Conservation (phyloP, 2,888 invertebrate genomes). For the Himalopsyche kuldschensis region DNA sequence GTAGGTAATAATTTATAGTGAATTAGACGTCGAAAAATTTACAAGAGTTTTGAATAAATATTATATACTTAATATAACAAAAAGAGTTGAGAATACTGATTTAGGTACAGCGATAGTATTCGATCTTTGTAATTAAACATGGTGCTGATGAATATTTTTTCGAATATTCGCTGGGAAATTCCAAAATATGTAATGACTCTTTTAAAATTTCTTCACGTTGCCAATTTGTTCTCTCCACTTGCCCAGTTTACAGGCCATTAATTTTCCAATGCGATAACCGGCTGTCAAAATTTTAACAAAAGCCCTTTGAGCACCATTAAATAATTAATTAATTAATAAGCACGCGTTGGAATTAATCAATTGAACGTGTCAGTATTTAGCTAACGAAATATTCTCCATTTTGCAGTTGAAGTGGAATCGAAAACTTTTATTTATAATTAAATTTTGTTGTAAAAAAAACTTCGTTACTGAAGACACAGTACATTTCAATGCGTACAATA, state of each 20-base stretch:
- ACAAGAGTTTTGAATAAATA: too few species aligned
- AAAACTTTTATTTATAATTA: neutral
- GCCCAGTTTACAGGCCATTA: neutral
- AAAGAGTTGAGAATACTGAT: too few species aligned
- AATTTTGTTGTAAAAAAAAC: too few species aligned
- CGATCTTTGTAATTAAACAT: too few species aligned
- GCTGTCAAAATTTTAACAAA: neutral
- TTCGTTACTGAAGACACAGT: too few species aligned
- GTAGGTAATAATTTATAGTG: too few species aligned
- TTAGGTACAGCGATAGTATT: too few species aligned
- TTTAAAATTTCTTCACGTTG: neutral
- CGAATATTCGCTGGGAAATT: neutral
- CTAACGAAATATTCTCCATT: neutral
- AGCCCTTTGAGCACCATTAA: neutral
- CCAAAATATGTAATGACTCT: neutral
- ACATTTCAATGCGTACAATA: too few species aligned
- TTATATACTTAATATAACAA: too few species aligned
- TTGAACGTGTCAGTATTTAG: neutral
- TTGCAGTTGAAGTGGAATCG: neutral
- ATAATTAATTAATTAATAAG: neutral
- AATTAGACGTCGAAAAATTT: too few species aligned
- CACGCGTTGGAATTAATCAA: neutral
- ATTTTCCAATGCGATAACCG: neutral
- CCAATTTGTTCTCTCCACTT: neutral
- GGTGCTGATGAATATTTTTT: neutral